Evolutionary conservation across 2,888 invertebrate genomes (phyloP), one percentile per base, ranked within the genome.

Genomic region (Trichacis sp.): DNA sequence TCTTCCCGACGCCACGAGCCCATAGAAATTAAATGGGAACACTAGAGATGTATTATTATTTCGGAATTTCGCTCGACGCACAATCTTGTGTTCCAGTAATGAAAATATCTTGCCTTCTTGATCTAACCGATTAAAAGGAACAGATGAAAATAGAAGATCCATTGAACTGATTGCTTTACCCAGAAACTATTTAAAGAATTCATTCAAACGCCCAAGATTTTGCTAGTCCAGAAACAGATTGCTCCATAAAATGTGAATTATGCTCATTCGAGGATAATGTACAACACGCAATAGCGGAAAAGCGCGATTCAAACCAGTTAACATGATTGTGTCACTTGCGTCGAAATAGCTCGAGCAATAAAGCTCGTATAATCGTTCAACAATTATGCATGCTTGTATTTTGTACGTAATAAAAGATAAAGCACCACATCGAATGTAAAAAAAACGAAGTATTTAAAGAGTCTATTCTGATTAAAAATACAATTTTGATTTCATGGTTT

Each of bases 241-340:
- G 33, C 19, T 57, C 58, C 54, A 62, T 52, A 51, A 52, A 66
- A 47, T 66, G 43, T 42, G 46, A 62, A 62, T 46, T 53, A 56
- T 49, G 56, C 53, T 40, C 43, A 12, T 57, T 64, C 58, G 19
- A 40, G 50, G 15, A 9, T 33, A 51, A 56, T 60, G 47, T 29
- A 43, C 36, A 51, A 52, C 49, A 58, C 58, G 61, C 65, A 66
- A 66, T 55, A 61, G 65, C 65, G 65, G 65, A 66, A 66, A 66
- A 66, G 61, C 58, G 57, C 52, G 58, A 66, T 66, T 66, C 62
- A 46, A 62, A 58, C 58, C 57, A 19, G 59, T 66, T 66, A 45
- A 52, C 42, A 15, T 17, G 55, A 62, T 59, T 48, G 42, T 58
- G 61, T 57, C 57, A 65, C 48, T 51, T 43, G 54, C 33, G 4